Conservation (phyloP, 2,888 invertebrate genomes). For the Cryptus viduatorius region DNA sequence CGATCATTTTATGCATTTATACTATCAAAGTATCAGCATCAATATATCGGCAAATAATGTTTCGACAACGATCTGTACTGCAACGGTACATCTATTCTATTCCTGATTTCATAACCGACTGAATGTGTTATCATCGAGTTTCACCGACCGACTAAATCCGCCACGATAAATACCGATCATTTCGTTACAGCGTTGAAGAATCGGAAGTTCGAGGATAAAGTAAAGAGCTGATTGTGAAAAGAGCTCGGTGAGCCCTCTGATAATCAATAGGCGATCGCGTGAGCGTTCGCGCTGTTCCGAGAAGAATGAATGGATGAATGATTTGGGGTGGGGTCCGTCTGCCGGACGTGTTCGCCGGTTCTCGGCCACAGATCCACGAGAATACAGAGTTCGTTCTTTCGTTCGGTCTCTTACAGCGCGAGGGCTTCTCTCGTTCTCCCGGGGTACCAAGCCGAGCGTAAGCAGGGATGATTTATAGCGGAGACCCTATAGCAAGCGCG, state of each 20-base stretch:
- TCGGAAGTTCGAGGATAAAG: constrained; percentile 11
- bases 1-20: neutral
- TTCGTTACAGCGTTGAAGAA: constrained; percentile 28
- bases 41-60: too few relatives aligned
- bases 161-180: constrained; percentile 9
- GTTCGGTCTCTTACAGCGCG: constrained; percentile 9
- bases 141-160: constrained; percentile 39
- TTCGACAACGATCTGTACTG: too few relatives aligned
- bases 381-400: constrained; percentile 44
- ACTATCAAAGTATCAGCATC: too few relatives aligned
- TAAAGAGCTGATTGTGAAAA: constrained; percentile 30
- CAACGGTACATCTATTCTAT: too few relatives aligned
- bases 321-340: constrained; percentile 36
- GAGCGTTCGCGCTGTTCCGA: constrained; percentile 53
- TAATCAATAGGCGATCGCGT: constrained; percentile 68
- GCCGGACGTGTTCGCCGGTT: constrained; percentile 48
- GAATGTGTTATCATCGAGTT: constrained; percentile 19
- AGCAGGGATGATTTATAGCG: constrained; percentile 71
- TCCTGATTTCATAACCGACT: constrained; percentile 4
- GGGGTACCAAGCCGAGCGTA: constrained; percentile 63
- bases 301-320: constrained; percentile 66
- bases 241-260: constrained; percentile 25
- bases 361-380: constrained; percentile 13
- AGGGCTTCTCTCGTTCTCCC: constrained; percentile 5
- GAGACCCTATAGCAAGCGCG: constrained; percentile 43